Conservation (phyloP, 2,888 invertebrate species). For the Cerceris ruficornis region DNA sequence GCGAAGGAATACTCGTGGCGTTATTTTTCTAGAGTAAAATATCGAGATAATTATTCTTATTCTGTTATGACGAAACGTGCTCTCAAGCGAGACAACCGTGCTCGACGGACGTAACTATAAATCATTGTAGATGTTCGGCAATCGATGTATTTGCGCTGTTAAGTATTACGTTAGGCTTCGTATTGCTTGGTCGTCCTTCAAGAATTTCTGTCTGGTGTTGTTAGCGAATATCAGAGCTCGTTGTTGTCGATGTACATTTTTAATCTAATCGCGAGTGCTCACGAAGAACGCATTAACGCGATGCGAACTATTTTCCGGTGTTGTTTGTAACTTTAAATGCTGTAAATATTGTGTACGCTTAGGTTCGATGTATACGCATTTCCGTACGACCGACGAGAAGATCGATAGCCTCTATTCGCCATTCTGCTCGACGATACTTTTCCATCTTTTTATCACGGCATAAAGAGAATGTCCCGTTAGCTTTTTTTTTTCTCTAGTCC, state of each 20-base stretch:
- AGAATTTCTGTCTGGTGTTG: no score
- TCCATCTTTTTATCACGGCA: neutral
- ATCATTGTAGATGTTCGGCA: no score
- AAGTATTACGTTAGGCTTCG: no score
- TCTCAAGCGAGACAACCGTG: conserved; percentile 44
- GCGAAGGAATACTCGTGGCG: conserved; percentile 63
- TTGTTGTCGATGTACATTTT: conserved; percentile 1
- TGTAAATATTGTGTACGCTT: conserved; percentile 39
- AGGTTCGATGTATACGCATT: conserved; percentile 11
- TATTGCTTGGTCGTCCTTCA: no score
- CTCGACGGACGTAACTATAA: conserved; percentile 16
- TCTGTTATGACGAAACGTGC: conserved; percentile 73
- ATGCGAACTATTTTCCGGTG: conserved; percentile 33
- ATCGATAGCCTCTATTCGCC: conserved; percentile 28
- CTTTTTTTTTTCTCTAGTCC: no score
- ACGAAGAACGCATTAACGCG: conserved; percentile 1
- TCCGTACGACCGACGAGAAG: conserved; percentile 1
- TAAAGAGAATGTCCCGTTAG: neutral
- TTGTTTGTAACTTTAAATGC: conserved; percentile 25
- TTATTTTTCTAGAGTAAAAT: conserved; percentile 79
- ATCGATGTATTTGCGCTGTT: no score
- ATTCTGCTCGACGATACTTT: conserved; percentile 7
- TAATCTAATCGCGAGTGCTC: conserved; percentile 23
- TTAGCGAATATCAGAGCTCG: conserved; percentile 13
- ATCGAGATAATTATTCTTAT: conserved; percentile 68